Percentiles rank a stretch among this genome's conserved stretches.
Evolutionary conservation across 1,140 invertebrate genomes (phyloP).

Genomic region (Thereuonema tuberculata): DNA sequence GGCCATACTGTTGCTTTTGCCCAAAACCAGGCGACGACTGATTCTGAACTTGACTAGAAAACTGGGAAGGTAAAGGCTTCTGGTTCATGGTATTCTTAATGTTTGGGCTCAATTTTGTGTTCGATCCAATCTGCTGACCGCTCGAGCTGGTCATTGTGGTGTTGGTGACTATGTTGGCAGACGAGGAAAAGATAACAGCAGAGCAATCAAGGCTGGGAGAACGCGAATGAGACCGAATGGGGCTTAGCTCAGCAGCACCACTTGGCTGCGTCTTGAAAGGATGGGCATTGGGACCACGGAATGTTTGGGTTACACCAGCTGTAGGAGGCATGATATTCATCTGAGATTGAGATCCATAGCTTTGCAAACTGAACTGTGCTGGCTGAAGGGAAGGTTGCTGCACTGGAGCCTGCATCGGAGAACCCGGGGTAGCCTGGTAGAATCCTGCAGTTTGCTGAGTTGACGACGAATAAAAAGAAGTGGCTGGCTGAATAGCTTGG

Average conservation of each 20-base stretch:
- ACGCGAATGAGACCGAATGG: slow-evolving; percentile 7
- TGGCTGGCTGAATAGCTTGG: slow-evolving; percentile 39
- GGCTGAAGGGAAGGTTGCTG: slow-evolving; percentile 15
- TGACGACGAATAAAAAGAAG: slow-evolving; percentile 38
- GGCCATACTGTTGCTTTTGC: neutral
- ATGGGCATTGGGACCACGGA: slow-evolving; percentile 13
- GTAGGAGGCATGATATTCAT: slow-evolving; percentile 14
- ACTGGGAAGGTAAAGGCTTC: neutral
- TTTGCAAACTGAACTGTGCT: slow-evolving; percentile 10
- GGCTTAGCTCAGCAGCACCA: neutral
- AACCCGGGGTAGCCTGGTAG: slow-evolving; percentile 17
- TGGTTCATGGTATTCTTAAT: neutral
- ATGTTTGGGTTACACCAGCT: slow-evolving; percentile 14
- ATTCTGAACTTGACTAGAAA: neutral
- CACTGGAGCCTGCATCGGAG: slow-evolving; percentile 16
- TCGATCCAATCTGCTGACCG: neutral
- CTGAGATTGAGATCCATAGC: slow-evolving; percentile 16
- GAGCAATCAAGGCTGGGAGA: slow-evolving; percentile 4
- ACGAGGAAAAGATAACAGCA: neutral
- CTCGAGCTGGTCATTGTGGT: neutral
- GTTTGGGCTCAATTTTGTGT: neutral
- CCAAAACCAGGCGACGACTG: neutral
- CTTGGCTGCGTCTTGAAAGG: slow-evolving; percentile 14
- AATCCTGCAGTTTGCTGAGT: slow-evolving; percentile 16
- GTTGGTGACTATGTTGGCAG: neutral